Evolutionary conservation across 64 coral and sea anemone genomes (phyloP).

Genomic region (Astreopora myriophthalma): DNA sequence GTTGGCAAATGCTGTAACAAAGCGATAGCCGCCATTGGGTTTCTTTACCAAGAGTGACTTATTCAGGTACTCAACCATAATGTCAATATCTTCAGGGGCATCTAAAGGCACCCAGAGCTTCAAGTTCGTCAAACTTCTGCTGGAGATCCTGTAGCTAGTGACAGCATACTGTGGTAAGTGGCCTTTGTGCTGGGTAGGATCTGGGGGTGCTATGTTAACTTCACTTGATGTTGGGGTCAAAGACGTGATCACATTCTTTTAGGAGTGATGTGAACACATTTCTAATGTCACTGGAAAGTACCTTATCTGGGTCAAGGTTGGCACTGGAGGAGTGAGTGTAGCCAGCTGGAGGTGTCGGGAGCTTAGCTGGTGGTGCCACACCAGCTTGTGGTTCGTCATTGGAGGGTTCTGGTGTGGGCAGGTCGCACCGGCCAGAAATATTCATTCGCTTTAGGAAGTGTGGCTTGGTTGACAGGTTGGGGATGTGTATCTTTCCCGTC

Average conservation of each 20-base stretch:
- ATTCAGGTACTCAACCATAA: too few relatives aligned
- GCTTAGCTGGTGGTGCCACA: background rate
- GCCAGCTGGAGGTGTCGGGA: background rate
- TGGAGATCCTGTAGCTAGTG: too few relatives aligned
- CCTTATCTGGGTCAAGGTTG: background rate
- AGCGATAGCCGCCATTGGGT: too few relatives aligned
- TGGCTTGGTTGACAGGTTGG: slow-evolving; percentile 27
- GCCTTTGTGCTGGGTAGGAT: too few relatives aligned
- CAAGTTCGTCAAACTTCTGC: too few relatives aligned
- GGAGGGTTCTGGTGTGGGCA: background rate
- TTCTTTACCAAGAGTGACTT: too few relatives aligned
- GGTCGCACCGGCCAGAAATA: background rate
- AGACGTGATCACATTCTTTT: background rate
- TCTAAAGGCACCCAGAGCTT: too few relatives aligned
- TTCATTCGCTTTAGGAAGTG: slow-evolving; percentile 21
- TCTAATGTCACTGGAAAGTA: background rate
- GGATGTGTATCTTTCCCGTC: background rate
- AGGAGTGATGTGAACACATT: background rate
- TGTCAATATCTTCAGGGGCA: too few relatives aligned
- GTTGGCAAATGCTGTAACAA: too few relatives aligned
- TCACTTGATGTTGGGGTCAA: background rate
- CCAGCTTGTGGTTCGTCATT: background rate
- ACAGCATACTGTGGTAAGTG: too few relatives aligned
- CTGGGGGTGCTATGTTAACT: too few relatives aligned
- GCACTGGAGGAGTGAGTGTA: background rate